Evolutionary conservation across 2,888 invertebrate species (phyloP).

Genomic region (Temnothorax rugatulus): DNA sequence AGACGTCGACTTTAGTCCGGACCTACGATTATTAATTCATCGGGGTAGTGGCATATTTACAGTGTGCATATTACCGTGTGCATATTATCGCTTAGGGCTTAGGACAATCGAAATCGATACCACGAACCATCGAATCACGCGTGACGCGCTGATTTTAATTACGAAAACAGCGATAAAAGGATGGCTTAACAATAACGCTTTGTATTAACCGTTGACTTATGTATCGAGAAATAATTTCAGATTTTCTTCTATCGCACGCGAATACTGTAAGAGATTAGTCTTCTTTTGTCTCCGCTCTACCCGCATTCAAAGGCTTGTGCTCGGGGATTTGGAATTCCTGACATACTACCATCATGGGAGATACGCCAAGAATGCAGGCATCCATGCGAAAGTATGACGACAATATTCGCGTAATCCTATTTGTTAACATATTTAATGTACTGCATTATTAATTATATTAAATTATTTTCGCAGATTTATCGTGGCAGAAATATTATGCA

Average conservation of each 20-base stretch:
- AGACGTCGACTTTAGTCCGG: not conserved
- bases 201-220: not conserved
- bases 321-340: slow-evolving; percentile 52
- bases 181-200: not conserved
- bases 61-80: no score
- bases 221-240: not conserved
- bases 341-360: not conserved
- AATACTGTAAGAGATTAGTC: slow-evolving; percentile 11
- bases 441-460: not conserved
- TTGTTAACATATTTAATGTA: not conserved
- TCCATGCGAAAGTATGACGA: slow-evolving; percentile 1
- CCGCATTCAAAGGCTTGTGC: slow-evolving; percentile 28
- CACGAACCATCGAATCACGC: not conserved
- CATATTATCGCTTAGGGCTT: not conserved
- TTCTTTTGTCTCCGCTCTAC: not conserved
- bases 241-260: not conserved
- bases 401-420: slow-evolving; percentile 4
- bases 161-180: not conserved
- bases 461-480: slow-evolving; percentile 14
- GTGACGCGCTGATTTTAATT: not conserved
- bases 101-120: not conserved
- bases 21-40: not conserved
- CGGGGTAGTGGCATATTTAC: not conserved
- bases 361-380: slow-evolving; percentile 31
- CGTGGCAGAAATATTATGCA: not conserved